Evolutionary conservation across 1,140 invertebrate genomes (phyloP).

Genomic region (Octopus bimaculoides): DNA sequence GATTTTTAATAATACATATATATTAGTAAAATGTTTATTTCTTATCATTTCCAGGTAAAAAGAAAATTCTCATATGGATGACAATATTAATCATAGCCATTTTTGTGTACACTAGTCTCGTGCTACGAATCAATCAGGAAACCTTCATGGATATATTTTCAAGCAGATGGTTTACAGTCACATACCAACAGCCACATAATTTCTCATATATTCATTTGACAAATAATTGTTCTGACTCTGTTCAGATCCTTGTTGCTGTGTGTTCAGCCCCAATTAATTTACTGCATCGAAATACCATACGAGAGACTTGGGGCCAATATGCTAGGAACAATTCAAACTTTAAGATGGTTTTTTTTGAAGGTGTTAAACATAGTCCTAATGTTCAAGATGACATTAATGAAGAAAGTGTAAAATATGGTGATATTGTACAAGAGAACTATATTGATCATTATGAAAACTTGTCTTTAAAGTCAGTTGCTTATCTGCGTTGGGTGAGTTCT

Average conservation of each 20-base stretch:
- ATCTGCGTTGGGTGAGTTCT: constrained; percentile 73
- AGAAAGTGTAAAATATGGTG: constrained; percentile 65
- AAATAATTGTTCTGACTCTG: not conserved
- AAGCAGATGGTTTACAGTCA: no score
- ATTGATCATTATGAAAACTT: constrained; percentile 77
- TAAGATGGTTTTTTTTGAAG: constrained; percentile 64
- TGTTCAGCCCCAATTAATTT: constrained; percentile 18
- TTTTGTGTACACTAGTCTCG: no score
- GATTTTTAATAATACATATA: no score
- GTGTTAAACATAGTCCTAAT: constrained; percentile 58
- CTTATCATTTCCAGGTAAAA: no score
- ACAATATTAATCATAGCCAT: no score
- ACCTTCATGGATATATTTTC: no score
- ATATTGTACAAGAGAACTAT: constrained; percentile 78
- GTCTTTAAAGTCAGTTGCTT: constrained; percentile 81
- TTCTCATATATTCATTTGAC: not conserved
- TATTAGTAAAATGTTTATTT: no score
- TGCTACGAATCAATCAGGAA: no score
- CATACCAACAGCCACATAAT: no score
- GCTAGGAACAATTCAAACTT: constrained; percentile 14
- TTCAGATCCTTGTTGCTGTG: constrained; percentile 17
- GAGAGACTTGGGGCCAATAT: constrained; percentile 26
- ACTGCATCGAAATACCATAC: constrained; percentile 20
- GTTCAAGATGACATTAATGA: constrained; percentile 59
- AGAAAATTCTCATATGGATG: no score